Evolutionary conservation across 1,140 invertebrate genomes (phyloP).

Genomic region (Drosophila punjabiensis): DNA sequence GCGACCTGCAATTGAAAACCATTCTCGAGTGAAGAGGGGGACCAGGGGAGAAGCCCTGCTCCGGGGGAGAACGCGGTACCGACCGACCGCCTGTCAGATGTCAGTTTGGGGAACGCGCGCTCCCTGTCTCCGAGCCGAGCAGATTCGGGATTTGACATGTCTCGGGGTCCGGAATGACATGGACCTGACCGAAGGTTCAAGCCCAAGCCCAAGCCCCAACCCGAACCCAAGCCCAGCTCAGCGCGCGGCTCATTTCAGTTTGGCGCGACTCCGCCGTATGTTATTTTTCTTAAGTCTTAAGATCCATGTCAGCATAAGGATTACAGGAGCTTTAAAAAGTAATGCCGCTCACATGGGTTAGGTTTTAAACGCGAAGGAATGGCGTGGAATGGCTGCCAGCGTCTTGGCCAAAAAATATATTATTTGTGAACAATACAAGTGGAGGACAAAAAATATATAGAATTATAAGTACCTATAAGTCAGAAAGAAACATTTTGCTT

Average conservation of each 20-base stretch:
- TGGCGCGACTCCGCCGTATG: constrained; percentile 30
- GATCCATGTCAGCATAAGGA: constrained; percentile 80
- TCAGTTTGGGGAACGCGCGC: constrained; percentile 64
- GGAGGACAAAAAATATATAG: too few relatives aligned
- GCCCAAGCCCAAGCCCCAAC: not conserved
- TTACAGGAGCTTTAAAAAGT: constrained; percentile 79
- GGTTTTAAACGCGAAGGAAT: constrained; percentile 23
- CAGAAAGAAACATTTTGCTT: not conserved
- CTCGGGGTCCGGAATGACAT: constrained; percentile 25
- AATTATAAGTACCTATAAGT: not conserved
- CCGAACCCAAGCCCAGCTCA: constrained; percentile 5
- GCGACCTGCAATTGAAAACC: constrained; percentile 59
- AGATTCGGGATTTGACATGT: constrained; percentile 54
- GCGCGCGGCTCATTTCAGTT: constrained; percentile 24
- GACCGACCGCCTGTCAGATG: constrained; percentile 60
- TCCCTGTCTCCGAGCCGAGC: constrained; percentile 54
- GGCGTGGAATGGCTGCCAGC: constrained; percentile 15
- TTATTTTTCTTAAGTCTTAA: constrained; percentile 68
- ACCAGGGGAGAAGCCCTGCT: not conserved
- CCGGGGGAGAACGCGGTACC: not conserved
- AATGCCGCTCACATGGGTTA: constrained; percentile 49
- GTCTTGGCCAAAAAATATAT: constrained; percentile 5
- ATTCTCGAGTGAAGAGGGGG: constrained; percentile 6
- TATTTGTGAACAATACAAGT: not conserved
- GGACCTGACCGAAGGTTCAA: constrained; percentile 41